Percentiles rank a stretch among this genome's conserved stretches.
Evolutionary conservation across 1,140 invertebrate genomes (phyloP).

Genomic region (Drosophila yakuba): DNA sequence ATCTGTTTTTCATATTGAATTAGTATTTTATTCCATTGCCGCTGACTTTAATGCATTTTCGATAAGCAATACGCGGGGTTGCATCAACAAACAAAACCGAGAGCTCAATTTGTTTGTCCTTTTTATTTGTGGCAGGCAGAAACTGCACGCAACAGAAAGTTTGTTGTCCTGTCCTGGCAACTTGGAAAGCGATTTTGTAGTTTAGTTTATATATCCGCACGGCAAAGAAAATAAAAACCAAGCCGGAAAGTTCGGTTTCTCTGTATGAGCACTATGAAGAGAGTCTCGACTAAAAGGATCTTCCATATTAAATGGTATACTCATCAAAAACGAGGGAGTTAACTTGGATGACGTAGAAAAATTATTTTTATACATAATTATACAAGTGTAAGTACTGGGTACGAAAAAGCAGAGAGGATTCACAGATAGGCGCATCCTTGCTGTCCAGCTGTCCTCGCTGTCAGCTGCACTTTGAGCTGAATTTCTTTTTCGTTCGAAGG

Average conservation of each 20-base stretch:
- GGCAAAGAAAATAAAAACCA: slow-evolving; percentile 16
- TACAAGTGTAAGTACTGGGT: slow-evolving; percentile 1
- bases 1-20: slow-evolving; percentile 4
- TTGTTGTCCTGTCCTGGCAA: slow-evolving; percentile 37
- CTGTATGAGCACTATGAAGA: slow-evolving; percentile 1
- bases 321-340: no score
- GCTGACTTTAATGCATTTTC: slow-evolving; percentile 4
- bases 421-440: slow-evolving; percentile 37
- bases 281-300: no score
- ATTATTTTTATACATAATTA: no score
- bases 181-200: slow-evolving; percentile 68
- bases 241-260: slow-evolving; percentile 24
- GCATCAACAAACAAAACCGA: slow-evolving; percentile 24
- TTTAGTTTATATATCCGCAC: slow-evolving; percentile 59
- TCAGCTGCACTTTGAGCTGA: slow-evolving; percentile 56
- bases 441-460: slow-evolving; percentile 22
- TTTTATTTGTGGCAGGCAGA: slow-evolving; percentile 61
- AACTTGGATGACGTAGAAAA: no score
- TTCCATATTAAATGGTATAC: no score
- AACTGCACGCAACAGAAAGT: slow-evolving; percentile 20
- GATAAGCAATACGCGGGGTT: slow-evolving; percentile 55
- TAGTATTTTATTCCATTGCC: slow-evolving; percentile 19
- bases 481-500: slow-evolving; percentile 23
- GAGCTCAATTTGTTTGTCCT: slow-evolving; percentile 57
- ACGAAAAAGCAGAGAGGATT: neutral